phyloP scores from a whole-genome alignment of 2,113 vertebrate species.

The Pluvianellus socialis region DNA sequence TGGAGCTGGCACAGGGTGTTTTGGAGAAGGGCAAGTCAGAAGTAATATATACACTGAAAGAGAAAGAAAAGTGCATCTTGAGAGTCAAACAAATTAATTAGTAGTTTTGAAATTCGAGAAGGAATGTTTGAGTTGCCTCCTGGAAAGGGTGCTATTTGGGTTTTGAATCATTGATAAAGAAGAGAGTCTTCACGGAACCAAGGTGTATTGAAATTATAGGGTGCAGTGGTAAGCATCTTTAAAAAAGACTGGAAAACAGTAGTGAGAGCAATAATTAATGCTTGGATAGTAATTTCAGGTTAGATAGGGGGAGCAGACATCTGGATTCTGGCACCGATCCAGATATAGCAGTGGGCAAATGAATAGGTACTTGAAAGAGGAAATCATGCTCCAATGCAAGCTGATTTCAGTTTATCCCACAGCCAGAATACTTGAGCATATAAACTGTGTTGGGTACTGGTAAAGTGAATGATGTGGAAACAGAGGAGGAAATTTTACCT shows the following conservation, averaged over 20 bases:
- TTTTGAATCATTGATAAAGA: not conserved
- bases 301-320: not conserved
- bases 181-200: not conserved
- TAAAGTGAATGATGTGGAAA: conserved; percentile 40
- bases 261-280: not conserved
- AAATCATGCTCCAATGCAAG: conserved; percentile 1
- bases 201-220: not conserved
- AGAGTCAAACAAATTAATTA: not conserved
- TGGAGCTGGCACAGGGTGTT: not conserved
- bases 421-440: not conserved
- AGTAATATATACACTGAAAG: not conserved
- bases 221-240: not conserved
- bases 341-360: not conserved
- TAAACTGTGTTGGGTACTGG: not conserved
- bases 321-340: conserved; percentile 9
- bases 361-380: not conserved
- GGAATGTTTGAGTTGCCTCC: not conserved
- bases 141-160: not conserved
- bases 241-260: not conserved
- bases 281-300: not conserved
- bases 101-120: not conserved
- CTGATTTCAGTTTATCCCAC: not conserved
- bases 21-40: not conserved
- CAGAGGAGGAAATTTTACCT: not conserved
- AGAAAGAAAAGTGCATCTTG: not conserved